A percentile compares a stretch with the other conserved stretches of the same genome.
Evolutionary conservation across 2,113 vertebrate genomes (phyloP).

Genomic region (Corythoichthys haematopterus): DNA sequence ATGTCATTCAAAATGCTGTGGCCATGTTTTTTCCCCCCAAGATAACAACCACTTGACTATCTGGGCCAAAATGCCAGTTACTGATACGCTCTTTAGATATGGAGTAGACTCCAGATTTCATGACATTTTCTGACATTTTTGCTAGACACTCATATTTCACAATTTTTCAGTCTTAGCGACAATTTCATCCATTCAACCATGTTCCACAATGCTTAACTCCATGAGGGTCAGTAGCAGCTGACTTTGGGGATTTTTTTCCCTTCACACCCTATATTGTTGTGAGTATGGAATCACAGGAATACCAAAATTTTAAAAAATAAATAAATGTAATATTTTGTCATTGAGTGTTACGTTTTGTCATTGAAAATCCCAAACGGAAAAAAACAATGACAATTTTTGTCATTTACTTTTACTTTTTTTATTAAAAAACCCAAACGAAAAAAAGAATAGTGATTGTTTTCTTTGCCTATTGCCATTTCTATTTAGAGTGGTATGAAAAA

Average conservation of each 20-base stretch:
- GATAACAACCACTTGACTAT: slow-evolving; percentile 28
- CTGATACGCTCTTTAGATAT: slow-evolving; percentile 18
- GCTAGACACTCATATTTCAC: background rate
- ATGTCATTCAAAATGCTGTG: slow-evolving; percentile 13
- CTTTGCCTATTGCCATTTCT: too few species aligned
- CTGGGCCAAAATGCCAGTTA: slow-evolving; percentile 50
- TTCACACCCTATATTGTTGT: background rate
- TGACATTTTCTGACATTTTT: slow-evolving; percentile 64
- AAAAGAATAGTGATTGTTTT: too few species aligned
- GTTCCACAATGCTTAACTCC: background rate
- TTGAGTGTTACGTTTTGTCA: too few species aligned
- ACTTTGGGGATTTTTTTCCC: background rate
- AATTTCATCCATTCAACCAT: background rate
- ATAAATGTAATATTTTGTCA: too few species aligned
- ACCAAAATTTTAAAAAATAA: too few species aligned
- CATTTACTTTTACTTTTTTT: too few species aligned
- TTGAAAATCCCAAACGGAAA: too few species aligned
- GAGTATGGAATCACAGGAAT: too few species aligned
- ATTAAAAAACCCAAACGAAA: too few species aligned
- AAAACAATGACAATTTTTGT: too few species aligned
- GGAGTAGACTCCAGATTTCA: slow-evolving; percentile 30
- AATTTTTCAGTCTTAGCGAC: background rate
- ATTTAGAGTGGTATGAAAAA: too few species aligned
- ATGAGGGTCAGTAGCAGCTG: background rate
- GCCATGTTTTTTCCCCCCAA: slow-evolving; percentile 25